phyloP scores from a whole-genome alignment of 2,888 invertebrate genomes.

The Thymelicus sylvestris region DNA sequence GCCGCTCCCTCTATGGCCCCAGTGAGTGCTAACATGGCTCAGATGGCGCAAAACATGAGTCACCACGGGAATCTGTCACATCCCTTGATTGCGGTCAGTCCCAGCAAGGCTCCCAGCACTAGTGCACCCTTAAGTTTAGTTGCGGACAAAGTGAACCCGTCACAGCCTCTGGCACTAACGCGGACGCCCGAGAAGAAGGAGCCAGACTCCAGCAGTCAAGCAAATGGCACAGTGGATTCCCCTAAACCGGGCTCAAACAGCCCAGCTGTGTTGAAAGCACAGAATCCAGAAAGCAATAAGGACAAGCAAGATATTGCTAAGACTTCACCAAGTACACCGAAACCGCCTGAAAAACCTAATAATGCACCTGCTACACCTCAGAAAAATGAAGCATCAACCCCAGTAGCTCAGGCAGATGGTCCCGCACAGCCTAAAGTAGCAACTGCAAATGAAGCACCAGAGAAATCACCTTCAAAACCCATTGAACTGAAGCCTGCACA shows the following conservation, averaged over 20 bases:
- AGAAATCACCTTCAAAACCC: conserved; percentile 72
- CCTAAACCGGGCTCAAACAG: conserved; percentile 68
- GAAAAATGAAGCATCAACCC: conserved; percentile 61
- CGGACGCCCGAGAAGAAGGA: conserved; percentile 78
- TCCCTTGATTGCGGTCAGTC: conserved; percentile 62
- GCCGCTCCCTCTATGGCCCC: conserved; percentile 79
- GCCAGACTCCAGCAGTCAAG: conserved; percentile 68
- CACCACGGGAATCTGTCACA: conserved; percentile 81
- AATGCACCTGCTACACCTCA: conserved; percentile 66
- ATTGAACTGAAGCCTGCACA: conserved; percentile 69
- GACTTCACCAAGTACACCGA: conserved; percentile 76
- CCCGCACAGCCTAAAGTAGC: conserved; percentile 69
- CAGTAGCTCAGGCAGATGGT: conserved; percentile 57
- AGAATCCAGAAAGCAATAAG: conserved; percentile 71
- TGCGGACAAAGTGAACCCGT: conserved; percentile 66
- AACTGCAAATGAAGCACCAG: conserved; percentile 69
- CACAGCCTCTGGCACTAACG: conserved; percentile 75
- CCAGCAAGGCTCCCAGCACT: conserved; percentile 65
- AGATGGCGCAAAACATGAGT: conserved; percentile 82
- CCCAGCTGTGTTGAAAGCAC: conserved; percentile 65
- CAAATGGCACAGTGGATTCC: conserved; percentile 77
- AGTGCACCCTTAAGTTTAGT: conserved; percentile 77
- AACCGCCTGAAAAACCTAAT: conserved; percentile 69
- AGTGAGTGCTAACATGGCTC: conserved; percentile 80
- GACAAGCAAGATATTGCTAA: conserved; percentile 77